phyloP scores from a whole-genome alignment of 2,113 vertebrate species.

The Gymnogyps californianus region DNA sequence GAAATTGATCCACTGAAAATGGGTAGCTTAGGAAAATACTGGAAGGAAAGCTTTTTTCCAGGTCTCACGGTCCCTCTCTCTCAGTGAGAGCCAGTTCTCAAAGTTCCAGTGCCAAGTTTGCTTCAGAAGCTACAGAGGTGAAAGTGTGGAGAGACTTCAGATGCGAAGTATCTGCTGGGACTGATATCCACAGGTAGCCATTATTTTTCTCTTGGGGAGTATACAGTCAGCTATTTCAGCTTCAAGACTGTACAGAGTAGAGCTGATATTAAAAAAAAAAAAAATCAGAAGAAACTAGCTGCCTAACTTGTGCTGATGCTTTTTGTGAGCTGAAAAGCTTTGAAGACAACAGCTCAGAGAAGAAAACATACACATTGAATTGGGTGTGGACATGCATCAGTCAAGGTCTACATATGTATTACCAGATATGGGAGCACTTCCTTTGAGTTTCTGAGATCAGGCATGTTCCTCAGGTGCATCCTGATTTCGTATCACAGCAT shows the following conservation, averaged over 20 bases:
- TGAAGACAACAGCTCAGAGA: background rate
- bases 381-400: background rate
- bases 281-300: background rate
- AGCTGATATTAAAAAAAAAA: background rate
- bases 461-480: background rate
- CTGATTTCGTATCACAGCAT: background rate
- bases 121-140: background rate
- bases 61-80: rapidly evolving
- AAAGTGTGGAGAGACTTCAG: background rate
- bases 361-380: background rate
- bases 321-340: background rate
- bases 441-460: background rate
- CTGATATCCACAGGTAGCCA: background rate
- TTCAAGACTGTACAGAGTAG: background rate
- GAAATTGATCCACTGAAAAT: background rate
- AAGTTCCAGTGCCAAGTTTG: background rate
- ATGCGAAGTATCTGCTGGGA: background rate
- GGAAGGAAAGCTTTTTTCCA: background rate
- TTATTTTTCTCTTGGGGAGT: background rate
- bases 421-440: background rate
- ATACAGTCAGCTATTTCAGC: background rate
- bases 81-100: background rate
- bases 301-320: background rate
- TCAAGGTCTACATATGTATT: background rate
- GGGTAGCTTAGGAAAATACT: background rate